A percentile compares a stretch with the other conserved stretches of the same genome.
These are phyloP conservation scores for Orchestes rusci DNA, from an alignment of 2,888 invertebrate genomes.

Conservation along the genomic window DNA sequence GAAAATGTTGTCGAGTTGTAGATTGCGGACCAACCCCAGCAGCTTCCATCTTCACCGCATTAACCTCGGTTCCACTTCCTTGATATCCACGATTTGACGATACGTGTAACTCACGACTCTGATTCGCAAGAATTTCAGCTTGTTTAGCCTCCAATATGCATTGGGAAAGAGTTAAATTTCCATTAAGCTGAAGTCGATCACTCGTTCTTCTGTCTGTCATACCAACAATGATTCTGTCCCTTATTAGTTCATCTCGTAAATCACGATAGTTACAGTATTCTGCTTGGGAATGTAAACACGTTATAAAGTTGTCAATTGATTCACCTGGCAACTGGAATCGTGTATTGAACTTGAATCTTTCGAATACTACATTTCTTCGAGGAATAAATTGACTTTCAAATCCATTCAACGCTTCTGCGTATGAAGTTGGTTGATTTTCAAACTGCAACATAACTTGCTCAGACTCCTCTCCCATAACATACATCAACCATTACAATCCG, in stretches of 20 bases:
- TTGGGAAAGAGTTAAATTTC: constrained; percentile 10
- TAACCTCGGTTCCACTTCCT: background rate
- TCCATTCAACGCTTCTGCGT: background rate
- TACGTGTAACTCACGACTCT: constrained; percentile 10
- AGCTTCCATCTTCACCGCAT: background rate
- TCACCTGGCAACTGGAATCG: too few species aligned
- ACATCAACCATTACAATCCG: too few species aligned
- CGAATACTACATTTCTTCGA: background rate
- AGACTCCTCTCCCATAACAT: background rate
- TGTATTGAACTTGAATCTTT: too few species aligned
- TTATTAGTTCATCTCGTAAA: too few species aligned
- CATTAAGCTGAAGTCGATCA: too few species aligned
- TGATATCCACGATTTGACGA: background rate
- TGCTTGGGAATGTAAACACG: too few species aligned
- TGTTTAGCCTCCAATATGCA: constrained; percentile 15
- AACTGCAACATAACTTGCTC: background rate
- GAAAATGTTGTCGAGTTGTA: background rate
- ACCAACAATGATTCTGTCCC: too few species aligned
- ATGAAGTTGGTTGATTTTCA: background rate
- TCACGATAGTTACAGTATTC: too few species aligned
- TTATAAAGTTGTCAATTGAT: too few species aligned
- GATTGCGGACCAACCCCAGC: background rate
- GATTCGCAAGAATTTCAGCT: constrained; percentile 17
- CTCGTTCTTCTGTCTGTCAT: too few species aligned
- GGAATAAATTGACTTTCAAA: background rate